Evolutionary conservation across 2,888 invertebrate genomes (phyloP), one percentile per base, ranked within the genome.

Genomic region (Pseudococcus viburni): DNA sequence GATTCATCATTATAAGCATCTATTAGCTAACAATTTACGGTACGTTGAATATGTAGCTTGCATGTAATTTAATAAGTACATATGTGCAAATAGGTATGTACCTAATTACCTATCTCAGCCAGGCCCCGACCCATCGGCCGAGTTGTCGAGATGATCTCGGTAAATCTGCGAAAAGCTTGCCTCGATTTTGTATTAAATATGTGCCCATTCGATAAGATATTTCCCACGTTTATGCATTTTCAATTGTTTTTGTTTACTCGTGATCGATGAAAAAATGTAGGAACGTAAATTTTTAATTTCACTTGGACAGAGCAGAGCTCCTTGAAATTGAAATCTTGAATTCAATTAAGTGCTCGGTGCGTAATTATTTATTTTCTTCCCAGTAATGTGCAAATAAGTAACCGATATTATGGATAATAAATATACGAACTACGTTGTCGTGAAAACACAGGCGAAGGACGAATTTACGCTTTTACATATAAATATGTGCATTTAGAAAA

Each of bases 321-420:
- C 51, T 51, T 51, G 51, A 42, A 42, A 42, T 42, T 42, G 42
- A 51, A 51, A 51, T 15, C 51, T 51, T 15, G 15, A 51, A 15
- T 51, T 51, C 1, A 51, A 51, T 51, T 8, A 51, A 12, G 51
- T 15, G 42, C 6, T 7, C 0, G 42, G 8, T 7, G 42, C 42
- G 42, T 42, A 42, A 6, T 42, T 6, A 48, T 48, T 51, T 51
- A 51, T 51, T 51, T 51, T 51, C 51, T 15, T 51, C 51, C 11
- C 51, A 51, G 15, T 59, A 59, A 59, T 59, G n/a, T 59, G 59
- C 59, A 59, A 59, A 59, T 59, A 59, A 4, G n/a, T 59, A 59
- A 59, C n/a, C n/a, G 15, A 59, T 59, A 59, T 4, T n/a, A n/a
- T 6, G 59, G 1, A n/a, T 59, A 1, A n/a, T 8, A 59, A 33